phyloP scores from a whole-genome alignment of 2,797 vertebrate genomes.

The Coregonus suidteri region DNA sequence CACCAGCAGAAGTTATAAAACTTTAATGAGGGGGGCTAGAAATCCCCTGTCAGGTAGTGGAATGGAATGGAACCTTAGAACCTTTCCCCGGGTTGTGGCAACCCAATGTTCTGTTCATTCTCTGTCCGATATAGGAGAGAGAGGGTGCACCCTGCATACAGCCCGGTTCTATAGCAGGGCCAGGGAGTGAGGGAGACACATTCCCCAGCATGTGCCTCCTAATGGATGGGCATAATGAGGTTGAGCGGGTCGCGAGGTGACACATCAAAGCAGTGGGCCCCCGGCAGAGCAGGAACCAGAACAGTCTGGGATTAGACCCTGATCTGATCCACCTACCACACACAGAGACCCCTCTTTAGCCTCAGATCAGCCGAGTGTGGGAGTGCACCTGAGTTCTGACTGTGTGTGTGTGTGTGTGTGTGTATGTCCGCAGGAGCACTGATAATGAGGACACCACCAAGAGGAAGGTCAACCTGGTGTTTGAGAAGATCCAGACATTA shows the following conservation, averaged over 20 bases:
- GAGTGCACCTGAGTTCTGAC: constrained; percentile 21
- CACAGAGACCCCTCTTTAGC: constrained; percentile 20
- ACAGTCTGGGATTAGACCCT: constrained; percentile 54
- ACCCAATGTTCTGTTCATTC: constrained; percentile 18
- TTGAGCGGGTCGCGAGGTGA: constrained; percentile 63
- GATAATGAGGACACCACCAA: constrained; percentile 95
- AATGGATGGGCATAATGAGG: constrained; percentile 54
- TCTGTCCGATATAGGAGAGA: not conserved
- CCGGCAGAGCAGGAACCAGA: constrained; percentile 48
- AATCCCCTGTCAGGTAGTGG: constrained; percentile 39
- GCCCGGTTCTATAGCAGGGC: not conserved
- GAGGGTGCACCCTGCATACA: constrained; percentile 18
- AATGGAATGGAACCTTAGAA: constrained; percentile 22
- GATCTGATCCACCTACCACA: constrained; percentile 37
- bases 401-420: constrained; percentile 27
- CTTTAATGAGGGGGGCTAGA: constrained; percentile 56
- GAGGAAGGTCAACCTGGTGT: constrained; percentile 96
- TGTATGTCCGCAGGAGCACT: constrained; percentile 76
- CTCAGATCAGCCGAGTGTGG: constrained; percentile 26
- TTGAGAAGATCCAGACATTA: constrained; percentile 98
- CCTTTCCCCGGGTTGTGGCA: constrained; percentile 9
- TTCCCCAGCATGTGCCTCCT: constrained; percentile 35
- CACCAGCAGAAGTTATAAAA: constrained; percentile 49
- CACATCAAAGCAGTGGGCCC: constrained; percentile 66
- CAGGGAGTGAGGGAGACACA: constrained; percentile 2